These are phyloP conservation scores for Drosophila limbata DNA, from an alignment of 2,888 invertebrate genomes.

Conservation along the genomic window DNA sequence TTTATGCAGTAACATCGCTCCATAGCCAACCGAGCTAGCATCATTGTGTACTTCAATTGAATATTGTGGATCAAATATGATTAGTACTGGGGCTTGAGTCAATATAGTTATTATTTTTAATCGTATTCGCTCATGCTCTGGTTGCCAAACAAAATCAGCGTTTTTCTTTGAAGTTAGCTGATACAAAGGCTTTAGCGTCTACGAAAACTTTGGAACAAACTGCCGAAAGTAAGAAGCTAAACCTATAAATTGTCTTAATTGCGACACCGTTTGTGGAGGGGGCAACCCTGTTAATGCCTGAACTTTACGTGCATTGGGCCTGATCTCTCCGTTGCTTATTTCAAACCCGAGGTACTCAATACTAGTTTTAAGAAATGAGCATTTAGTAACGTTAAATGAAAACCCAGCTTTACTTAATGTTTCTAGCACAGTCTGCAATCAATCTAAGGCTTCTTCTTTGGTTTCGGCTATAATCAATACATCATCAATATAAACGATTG, in stretches of 20 bases:
- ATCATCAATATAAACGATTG: conserved; percentile 9
- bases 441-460: conserved; percentile 7
- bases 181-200: conserved; percentile 5
- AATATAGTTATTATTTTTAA: no score
- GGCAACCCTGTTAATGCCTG: conserved; percentile 1
- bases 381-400: background rate
- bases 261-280: conserved; percentile 3
- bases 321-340: conserved; percentile 5
- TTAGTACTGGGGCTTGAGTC: no score
- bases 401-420: conserved; percentile 6
- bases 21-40: no score
- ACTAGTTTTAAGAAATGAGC: background rate
- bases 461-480: conserved; percentile 11
- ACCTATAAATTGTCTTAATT: background rate
- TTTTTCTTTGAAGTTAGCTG: conserved; percentile 3
- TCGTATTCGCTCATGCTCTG: no score
- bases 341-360: conserved; percentile 9
- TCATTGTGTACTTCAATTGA: no score
- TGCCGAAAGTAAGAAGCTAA: background rate
- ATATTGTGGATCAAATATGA: no score
- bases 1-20: no score
- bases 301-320: background rate
- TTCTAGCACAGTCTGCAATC: conserved; percentile 3
- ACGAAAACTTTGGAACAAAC: conserved; percentile 1
- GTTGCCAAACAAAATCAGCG: no score